Conservation (phyloP, 1,140 invertebrate species). For the Tenebrio molitor region DNA sequence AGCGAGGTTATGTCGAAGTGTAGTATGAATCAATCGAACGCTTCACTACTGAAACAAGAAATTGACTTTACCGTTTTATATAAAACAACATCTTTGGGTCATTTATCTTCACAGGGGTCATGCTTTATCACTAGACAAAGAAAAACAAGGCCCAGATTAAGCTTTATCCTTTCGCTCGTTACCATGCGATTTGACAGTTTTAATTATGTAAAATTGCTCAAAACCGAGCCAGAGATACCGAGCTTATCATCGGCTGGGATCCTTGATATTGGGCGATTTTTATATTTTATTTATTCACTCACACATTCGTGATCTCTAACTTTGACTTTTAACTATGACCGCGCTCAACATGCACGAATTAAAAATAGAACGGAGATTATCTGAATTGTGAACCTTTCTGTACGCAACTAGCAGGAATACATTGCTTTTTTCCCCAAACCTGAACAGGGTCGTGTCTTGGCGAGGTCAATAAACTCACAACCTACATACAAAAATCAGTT, state of each 20-base stretch:
- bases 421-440: slow-evolving; percentile 12
- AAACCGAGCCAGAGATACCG: too few relatives aligned
- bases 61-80: slow-evolving; percentile 55
- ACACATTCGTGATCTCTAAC: not conserved
- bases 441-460: not conserved
- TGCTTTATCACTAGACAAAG: slow-evolving; percentile 48
- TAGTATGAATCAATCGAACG: not conserved
- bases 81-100: slow-evolving; percentile 48
- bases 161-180: slow-evolving; percentile 45
- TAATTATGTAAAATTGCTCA: slow-evolving; percentile 31
- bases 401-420: too few relatives aligned
- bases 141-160: slow-evolving; percentile 52
- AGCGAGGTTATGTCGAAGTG: not conserved
- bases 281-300: not conserved
- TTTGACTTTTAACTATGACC: slow-evolving; percentile 10
- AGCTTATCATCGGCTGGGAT: not conserved
- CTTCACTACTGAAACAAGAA: slow-evolving; percentile 9
- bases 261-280: not conserved
- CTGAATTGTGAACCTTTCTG: too few relatives aligned
- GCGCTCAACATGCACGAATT: not conserved
- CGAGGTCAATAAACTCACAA: slow-evolving; percentile 24
- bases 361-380: slow-evolving; percentile 33
- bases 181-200: slow-evolving; percentile 50
- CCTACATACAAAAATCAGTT: not conserved
- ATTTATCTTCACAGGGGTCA: slow-evolving; percentile 55